Percentiles rank a stretch among this genome's conserved stretches.
phyloP scores from a whole-genome alignment of 2,797 vertebrate species.

The Toxotes lorentzi region DNA sequence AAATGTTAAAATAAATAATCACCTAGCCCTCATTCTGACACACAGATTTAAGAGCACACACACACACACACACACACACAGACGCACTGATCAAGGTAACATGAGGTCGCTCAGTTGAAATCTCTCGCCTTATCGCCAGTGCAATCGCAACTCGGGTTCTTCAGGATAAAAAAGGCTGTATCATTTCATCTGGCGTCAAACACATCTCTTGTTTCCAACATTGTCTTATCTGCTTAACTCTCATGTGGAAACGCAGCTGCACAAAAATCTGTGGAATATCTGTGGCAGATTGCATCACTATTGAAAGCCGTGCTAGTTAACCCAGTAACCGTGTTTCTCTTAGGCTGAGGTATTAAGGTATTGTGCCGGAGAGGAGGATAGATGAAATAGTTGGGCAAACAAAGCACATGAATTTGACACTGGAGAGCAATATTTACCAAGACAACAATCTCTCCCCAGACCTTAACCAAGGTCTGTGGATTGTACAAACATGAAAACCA shows the following conservation, averaged over 20 bases:
- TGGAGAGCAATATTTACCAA: background rate
- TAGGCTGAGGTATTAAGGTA: background rate
- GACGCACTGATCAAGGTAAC: background rate
- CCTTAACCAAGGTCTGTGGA: background rate
- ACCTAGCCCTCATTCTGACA: background rate
- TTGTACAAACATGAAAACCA: background rate
- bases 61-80: background rate
- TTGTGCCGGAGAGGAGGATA: background rate
- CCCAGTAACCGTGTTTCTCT: background rate
- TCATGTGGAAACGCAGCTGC: slow-evolving; percentile 43
- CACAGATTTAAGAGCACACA: background rate
- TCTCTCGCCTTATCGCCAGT: slow-evolving; percentile 29
- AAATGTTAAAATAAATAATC: too few species aligned
- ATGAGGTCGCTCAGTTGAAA: slow-evolving; percentile 21
- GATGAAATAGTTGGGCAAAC: background rate
- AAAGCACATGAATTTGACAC: background rate
- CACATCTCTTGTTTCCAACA: slow-evolving; percentile 12
- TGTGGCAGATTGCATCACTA: background rate
- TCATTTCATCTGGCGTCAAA: slow-evolving; percentile 19
- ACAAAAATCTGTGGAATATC: slow-evolving; percentile 24
- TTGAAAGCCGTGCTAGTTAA: background rate
- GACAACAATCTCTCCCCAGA: background rate
- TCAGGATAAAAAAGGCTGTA: slow-evolving; percentile 17
- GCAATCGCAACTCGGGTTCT: slow-evolving; percentile 31
- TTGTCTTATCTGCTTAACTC: slow-evolving; percentile 44